phyloP scores from a whole-genome alignment of 2,888 invertebrate genomes.

The Tipula confusa region DNA sequence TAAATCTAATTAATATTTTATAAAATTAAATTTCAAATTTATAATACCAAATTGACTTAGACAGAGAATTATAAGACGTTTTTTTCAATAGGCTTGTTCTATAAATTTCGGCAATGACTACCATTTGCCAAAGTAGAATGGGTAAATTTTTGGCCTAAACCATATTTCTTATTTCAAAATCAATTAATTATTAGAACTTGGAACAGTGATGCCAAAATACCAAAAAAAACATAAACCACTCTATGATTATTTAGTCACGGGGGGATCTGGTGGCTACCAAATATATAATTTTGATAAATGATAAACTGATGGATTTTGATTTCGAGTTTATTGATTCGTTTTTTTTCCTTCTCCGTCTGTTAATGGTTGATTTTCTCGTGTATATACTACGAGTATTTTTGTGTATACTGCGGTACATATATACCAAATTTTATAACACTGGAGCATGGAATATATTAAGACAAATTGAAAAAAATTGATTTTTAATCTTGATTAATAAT shows the following conservation, averaged over 20 bases:
- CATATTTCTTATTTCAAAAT: neutral
- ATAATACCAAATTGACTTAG: neutral
- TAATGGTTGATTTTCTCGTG: slow-evolving; percentile 3
- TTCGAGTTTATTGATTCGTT: neutral
- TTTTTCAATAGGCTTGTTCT: neutral
- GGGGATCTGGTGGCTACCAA: neutral
- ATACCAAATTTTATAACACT: neutral
- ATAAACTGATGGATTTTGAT: slow-evolving; percentile 20
- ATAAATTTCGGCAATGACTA: neutral
- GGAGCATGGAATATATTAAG: neutral
- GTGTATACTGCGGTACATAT: neutral
- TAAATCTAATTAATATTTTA: slow-evolving; percentile 6
- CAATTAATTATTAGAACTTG: slow-evolving; percentile 1
- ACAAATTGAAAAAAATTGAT: neutral
- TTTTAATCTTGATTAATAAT: slow-evolving; percentile 20
- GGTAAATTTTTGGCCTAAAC: neutral
- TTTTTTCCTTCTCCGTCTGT: too few relatives aligned
- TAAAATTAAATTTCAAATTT: neutral
- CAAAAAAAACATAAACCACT: neutral
- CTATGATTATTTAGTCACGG: neutral
- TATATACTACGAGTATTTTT: too few relatives aligned
- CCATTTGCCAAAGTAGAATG: neutral
- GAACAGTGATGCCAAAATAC: neutral
- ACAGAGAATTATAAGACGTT: neutral
- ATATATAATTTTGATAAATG: slow-evolving; percentile 25